Conservation (phyloP, 92 coral and sea anemone species). For the Phenganax marumi region DNA sequence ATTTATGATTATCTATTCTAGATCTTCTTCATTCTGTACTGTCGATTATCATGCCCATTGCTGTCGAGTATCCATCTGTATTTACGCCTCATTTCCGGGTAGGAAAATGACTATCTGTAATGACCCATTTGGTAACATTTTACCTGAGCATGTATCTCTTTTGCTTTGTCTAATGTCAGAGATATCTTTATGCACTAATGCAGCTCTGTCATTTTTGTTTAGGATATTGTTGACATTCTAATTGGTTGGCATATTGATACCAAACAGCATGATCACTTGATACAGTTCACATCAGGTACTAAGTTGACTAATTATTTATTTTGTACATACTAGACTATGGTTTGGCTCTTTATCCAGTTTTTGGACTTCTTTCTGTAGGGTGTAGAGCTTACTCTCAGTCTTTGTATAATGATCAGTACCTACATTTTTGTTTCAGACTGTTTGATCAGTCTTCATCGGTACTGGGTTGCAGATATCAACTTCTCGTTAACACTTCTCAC, state of each 20-base stretch:
- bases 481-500: constrained; percentile 90
- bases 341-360: background rate
- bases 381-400: background rate
- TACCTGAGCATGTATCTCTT: background rate
- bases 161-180: too few species aligned
- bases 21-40: constrained; percentile 91
- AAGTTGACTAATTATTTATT: background rate
- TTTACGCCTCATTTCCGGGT: constrained; percentile 98
- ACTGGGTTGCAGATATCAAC: constrained; percentile 97
- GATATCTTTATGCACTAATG: background rate
- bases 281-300: constrained; percentile 87
- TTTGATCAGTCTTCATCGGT: constrained; percentile 88
- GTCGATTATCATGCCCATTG: constrained; percentile 89
- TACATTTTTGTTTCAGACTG: constrained; percentile 67
- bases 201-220: constrained; percentile 7
- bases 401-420: background rate
- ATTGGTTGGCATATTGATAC: constrained; percentile 99
- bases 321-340: background rate
- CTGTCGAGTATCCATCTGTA: constrained; percentile 89
- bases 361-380: background rate
- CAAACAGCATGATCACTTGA: constrained; percentile 77
- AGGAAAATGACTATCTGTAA: constrained; percentile 9
- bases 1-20: constrained; percentile 16
- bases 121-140: too few species aligned
- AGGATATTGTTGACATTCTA: constrained; percentile 96